Base-by-base conservation (phyloP, 2,113 vertebrate genomes). In the Thamnophis sirtalis region DNA sequence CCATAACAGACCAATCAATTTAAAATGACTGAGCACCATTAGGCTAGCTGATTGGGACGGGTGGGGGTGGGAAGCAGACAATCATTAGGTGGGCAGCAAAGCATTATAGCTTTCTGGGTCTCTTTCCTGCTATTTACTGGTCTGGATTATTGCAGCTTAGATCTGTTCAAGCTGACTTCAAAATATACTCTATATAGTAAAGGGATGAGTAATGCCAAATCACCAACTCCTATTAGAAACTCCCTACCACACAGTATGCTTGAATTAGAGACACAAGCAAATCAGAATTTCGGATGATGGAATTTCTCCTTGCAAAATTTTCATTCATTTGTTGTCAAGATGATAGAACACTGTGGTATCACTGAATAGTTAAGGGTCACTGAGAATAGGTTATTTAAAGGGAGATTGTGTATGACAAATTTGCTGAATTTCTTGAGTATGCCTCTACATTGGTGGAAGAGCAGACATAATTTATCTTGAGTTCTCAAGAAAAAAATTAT, bases 401-500 rank as follows among this genome's bases (percentile, higher is more conserved):
- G 53, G 88, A 90, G 22, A 68, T 9, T 43, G n/a, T 55, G 13
- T 80, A 6, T 89, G 91, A 94, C 92, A 94, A 93, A 90, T 0
- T 9, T 94, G 68, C 51, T 93, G 33, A 93, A 94, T 91, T 92
- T 68, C 86, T 51, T 92, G 17, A 95, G 89, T 68, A 63, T 19
- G 49, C 90, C 73, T 49, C 28, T 49, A 91, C 21, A 68, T 85
- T 73, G 33, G 91, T 94, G 95, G 87, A 84, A 92, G 84, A 88
- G 2, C 91, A 55, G 80, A 95, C 43, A 68, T 95, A 94, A 89
- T 95, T 95, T 95, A 94, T 93, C 93, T 93, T 91, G 48, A 91
- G 73, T 43, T 91, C 93, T 96, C 93, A 96, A 94, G 91, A 94
- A 92, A 90, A 21, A 93, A 84, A 91, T 92, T 94, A 90, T 96